Conservation (phyloP, 2,113 vertebrate species). For the Vidua chalybeata region DNA sequence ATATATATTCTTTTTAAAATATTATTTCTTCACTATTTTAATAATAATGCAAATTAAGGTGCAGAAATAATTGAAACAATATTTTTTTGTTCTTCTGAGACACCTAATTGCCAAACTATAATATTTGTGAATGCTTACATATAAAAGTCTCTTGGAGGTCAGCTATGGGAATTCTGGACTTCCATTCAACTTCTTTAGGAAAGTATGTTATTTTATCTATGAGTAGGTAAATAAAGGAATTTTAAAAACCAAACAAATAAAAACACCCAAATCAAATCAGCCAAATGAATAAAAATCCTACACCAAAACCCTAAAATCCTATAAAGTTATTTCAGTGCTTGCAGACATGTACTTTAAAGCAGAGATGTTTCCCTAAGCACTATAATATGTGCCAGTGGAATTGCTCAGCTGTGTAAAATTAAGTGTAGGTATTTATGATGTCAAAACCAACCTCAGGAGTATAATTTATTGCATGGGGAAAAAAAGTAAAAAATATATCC, state of each 20-base stretch:
- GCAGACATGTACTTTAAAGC: neutral
- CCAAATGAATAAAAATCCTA: neutral
- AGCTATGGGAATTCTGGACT: neutral
- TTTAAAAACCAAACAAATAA: neutral
- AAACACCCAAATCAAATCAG: neutral
- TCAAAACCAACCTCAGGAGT: neutral
- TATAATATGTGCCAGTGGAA: neutral
- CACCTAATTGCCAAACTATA: neutral
- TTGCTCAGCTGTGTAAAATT: neutral
- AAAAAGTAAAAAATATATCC: neutral
- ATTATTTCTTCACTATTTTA: neutral
- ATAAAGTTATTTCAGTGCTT: neutral
- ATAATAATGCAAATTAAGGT: neutral
- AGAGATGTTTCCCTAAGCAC: neutral
- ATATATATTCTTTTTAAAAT: neutral
- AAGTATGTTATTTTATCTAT: neutral
- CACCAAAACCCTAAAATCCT: neutral
- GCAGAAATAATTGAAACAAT: neutral
- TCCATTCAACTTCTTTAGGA: neutral
- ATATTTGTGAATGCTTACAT: neutral
- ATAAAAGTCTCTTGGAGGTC: neutral
- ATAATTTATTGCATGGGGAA: neutral
- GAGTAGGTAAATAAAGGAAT: neutral
- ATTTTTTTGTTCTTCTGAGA: neutral
- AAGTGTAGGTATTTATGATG: neutral